These are phyloP conservation scores for Apotomis capreana DNA, from an alignment of 2,888 invertebrate species.

Conservation along the genomic window DNA sequence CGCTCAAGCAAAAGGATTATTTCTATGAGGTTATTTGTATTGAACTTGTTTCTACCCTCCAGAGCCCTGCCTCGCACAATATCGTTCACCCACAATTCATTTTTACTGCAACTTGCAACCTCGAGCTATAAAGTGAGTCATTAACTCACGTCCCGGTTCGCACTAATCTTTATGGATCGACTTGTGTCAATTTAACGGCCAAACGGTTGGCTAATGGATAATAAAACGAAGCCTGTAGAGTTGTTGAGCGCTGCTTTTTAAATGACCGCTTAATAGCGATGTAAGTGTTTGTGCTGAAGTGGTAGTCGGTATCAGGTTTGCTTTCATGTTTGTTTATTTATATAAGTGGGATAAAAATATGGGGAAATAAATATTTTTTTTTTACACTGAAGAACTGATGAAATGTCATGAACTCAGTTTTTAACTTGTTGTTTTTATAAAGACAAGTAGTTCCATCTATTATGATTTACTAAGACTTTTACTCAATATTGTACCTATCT, in stretches of 20 bases:
- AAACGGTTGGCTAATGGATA: constrained; percentile 67
- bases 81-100: constrained; percentile 19
- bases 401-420: too few relatives aligned
- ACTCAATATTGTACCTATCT: too few relatives aligned
- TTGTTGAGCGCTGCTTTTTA: constrained; percentile 59
- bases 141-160: constrained; percentile 43
- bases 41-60: neutral
- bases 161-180: constrained; percentile 65
- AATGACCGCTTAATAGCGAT: constrained; percentile 56
- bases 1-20: too few relatives aligned
- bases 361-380: too few relatives aligned
- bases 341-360: too few relatives aligned
- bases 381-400: too few relatives aligned
- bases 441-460: too few relatives aligned
- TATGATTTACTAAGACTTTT: too few relatives aligned
- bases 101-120: constrained; percentile 36
- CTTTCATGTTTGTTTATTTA: neutral
- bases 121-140: constrained; percentile 37
- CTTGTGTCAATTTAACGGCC: constrained; percentile 68
- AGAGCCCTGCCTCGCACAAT: neutral
- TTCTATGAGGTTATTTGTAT: neutral
- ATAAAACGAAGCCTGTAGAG: constrained; percentile 54
- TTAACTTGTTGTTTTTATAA: too few relatives aligned
- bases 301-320: neutral
- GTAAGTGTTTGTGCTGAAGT: constrained; percentile 32